Conservation (phyloP, 1,140 invertebrate species). For the Drosophila murphyi region DNA sequence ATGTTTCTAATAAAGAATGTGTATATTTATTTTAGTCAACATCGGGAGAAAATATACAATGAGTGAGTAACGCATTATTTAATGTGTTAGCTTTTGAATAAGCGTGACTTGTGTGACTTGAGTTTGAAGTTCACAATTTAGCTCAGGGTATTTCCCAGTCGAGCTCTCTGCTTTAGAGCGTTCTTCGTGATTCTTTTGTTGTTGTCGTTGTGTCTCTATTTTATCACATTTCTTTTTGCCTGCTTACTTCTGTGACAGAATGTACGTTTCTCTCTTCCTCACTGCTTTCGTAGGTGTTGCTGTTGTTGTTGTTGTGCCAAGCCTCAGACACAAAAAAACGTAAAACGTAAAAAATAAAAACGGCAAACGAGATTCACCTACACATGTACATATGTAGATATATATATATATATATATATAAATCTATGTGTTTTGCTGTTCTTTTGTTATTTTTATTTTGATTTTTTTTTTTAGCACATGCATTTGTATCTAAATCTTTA, state of each 20-base stretch:
- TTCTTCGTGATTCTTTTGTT: slow-evolving; percentile 22
- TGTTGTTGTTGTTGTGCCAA: slow-evolving; percentile 44
- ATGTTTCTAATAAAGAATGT: too few species aligned
- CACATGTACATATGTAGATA: slow-evolving; percentile 6
- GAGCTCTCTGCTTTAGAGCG: background rate
- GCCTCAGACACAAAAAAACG: slow-evolving; percentile 58
- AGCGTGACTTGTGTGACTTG: too few species aligned
- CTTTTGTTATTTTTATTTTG: background rate
- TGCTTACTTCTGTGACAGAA: slow-evolving; percentile 22
- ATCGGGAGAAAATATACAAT: too few species aligned
- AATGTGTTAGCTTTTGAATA: too few species aligned
- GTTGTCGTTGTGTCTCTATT: slow-evolving; percentile 27
- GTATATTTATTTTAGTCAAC: too few species aligned
- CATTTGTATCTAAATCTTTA: background rate
- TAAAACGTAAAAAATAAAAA: slow-evolving; percentile 67
- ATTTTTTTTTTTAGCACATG: slow-evolving; percentile 34
- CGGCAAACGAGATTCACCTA: slow-evolving; percentile 74
- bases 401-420: slow-evolving; percentile 4
- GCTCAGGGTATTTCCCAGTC: background rate
- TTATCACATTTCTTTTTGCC: slow-evolving; percentile 48
- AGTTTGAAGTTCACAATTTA: too few species aligned
- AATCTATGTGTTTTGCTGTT: background rate
- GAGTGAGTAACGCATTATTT: too few species aligned
- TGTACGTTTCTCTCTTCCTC: slow-evolving; percentile 20
- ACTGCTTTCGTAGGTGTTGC: slow-evolving; percentile 32